A percentile compares a stretch with the other conserved stretches of the same genome.
phyloP scores from a whole-genome alignment of 2,797 vertebrate species.

The Borostomias antarcticus region DNA sequence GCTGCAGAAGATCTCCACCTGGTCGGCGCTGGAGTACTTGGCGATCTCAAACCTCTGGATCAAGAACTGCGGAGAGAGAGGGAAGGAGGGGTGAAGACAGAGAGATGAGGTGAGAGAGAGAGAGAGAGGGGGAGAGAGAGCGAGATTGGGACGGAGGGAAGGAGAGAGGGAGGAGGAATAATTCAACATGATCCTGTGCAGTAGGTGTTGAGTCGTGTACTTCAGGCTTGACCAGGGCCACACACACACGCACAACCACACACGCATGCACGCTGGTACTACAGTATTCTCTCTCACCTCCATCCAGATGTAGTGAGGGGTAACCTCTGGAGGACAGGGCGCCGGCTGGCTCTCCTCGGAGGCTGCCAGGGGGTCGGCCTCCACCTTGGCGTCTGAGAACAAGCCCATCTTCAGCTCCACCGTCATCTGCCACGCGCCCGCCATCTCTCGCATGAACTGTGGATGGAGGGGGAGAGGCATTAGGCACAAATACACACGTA shows the following conservation, averaged over 20 bases:
- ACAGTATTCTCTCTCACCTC: conserved; percentile 76
- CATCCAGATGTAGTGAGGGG: conserved; percentile 94
- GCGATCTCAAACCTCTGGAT: conserved; percentile 97
- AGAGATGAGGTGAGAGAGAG: background rate
- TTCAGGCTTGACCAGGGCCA: too few relatives aligned
- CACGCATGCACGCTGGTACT: background rate
- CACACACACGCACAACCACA: background rate
- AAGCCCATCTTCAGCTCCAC: conserved; percentile 92
- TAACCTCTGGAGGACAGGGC: conserved; percentile 89
- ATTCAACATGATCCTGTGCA: too few relatives aligned
- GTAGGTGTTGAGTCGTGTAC: too few relatives aligned
- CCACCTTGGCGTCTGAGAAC: conserved; percentile 88
- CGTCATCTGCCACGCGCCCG: conserved; percentile 96
- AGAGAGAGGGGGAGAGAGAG: background rate
- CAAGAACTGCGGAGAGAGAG: conserved; percentile 81
- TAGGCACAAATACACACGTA: background rate
- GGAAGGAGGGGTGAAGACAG: background rate
- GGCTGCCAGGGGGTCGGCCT: conserved; percentile 92
- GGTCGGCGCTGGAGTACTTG: conserved; percentile 97
- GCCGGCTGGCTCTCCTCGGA: conserved; percentile 91
- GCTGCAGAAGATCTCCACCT: conserved; percentile 95
- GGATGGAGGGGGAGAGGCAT: background rate
- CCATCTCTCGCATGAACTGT: conserved; percentile 96
- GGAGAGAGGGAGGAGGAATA: background rate
- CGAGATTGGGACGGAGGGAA: background rate